Conservation (phyloP, 2,797 vertebrate species). For the Chaetodon trifasciatus region DNA sequence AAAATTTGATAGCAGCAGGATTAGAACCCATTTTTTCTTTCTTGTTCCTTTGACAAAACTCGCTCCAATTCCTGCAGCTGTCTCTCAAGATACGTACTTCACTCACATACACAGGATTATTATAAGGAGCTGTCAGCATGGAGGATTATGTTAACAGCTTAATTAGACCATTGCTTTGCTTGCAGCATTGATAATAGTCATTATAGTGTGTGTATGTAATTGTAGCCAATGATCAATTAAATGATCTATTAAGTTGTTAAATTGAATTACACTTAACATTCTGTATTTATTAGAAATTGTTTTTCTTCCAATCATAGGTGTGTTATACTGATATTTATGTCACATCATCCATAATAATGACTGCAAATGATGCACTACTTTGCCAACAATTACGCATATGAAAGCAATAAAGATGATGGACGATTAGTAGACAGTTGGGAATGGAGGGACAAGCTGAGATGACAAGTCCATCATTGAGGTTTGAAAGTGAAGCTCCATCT, state of each 20-base stretch:
- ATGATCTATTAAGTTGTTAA: conserved; percentile 36
- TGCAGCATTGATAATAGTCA: conserved; percentile 57
- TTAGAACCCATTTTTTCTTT: conserved; percentile 22
- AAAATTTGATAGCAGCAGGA: conserved; percentile 41
- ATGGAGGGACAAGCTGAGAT: conserved; percentile 1
- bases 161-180: conserved; percentile 68
- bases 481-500: conserved; percentile 25
- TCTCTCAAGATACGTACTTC: conserved; percentile 60
- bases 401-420: conserved; percentile 23
- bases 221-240: conserved; percentile 61
- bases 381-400: conserved; percentile 20
- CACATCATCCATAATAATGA: neutral
- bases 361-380: neutral
- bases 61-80: conserved; percentile 54
- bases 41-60: conserved; percentile 36
- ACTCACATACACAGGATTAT: conserved; percentile 62
- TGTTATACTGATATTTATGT: conserved; percentile 14
- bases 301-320: neutral
- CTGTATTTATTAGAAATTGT: conserved; percentile 3
- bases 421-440: conserved; percentile 15
- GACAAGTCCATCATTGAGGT: conserved; percentile 9
- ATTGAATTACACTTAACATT: conserved; percentile 40
- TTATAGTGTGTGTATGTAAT: conserved; percentile 58
- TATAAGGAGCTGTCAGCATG: conserved; percentile 60
- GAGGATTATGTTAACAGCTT: conserved; percentile 68